phyloP scores from a whole-genome alignment of 2,113 vertebrate genomes.

The Protobothrops mucrosquamatus region DNA sequence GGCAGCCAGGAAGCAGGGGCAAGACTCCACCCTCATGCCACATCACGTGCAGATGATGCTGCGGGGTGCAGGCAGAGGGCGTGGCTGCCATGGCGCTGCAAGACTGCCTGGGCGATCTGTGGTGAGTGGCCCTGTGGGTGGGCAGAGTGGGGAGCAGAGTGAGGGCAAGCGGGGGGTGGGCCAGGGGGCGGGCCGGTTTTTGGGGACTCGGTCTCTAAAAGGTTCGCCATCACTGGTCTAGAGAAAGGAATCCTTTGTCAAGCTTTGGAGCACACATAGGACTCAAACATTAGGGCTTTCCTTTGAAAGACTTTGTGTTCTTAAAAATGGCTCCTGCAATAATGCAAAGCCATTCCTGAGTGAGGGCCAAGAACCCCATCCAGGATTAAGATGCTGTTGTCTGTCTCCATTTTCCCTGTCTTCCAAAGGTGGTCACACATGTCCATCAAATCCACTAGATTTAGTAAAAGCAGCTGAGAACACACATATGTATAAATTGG shows the following conservation, averaged over 20 bases:
- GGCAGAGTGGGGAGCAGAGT: too few species aligned
- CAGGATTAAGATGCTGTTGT: background rate
- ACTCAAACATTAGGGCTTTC: background rate
- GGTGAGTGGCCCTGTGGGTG: too few species aligned
- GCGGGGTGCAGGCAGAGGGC: too few species aligned
- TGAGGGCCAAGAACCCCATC: background rate
- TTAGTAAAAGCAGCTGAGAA: background rate
- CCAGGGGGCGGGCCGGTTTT: too few species aligned
- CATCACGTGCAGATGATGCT: too few species aligned
- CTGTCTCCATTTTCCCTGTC: background rate
- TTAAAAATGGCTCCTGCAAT: background rate
- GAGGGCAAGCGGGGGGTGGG: too few species aligned
- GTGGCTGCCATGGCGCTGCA: too few species aligned
- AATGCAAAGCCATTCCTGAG: background rate
- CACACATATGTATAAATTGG: background rate
- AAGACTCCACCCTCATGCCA: too few species aligned
- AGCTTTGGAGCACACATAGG: background rate
- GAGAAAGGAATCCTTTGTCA: background rate
- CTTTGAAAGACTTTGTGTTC: background rate
- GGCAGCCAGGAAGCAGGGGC: too few species aligned
- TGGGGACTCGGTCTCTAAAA: too few species aligned
- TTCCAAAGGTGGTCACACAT: background rate
- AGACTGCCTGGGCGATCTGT: too few species aligned
- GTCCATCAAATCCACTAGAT: background rate
- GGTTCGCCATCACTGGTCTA: background rate